Percentiles rank a stretch among this genome's conserved stretches.
Conservation (phyloP, 2,888 invertebrate genomes). For the Sacculina carcini region DNA sequence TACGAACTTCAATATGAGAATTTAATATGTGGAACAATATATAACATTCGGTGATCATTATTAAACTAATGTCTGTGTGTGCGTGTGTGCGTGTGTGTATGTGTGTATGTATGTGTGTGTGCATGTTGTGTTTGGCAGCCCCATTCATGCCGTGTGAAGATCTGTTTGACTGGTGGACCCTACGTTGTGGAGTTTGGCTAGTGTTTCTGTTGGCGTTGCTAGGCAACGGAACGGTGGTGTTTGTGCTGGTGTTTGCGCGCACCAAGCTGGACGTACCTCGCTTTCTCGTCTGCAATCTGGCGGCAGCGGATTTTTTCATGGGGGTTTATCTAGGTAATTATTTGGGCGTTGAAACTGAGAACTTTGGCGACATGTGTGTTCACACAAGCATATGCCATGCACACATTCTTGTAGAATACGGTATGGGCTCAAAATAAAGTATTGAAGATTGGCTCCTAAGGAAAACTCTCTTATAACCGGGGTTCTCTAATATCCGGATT, state of each 20-base stretch:
- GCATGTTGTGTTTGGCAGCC: conserved; percentile 25
- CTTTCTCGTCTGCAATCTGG: conserved; percentile 85
- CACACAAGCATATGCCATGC: too few relatives aligned
- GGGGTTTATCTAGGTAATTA: conserved; percentile 57
- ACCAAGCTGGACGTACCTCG: conserved; percentile 88
- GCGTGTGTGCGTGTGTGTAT: not conserved
- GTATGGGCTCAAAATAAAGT: too few relatives aligned
- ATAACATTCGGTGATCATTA: not conserved
- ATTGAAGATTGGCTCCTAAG: too few relatives aligned
- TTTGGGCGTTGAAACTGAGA: not conserved
- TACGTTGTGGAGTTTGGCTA: conserved; percentile 88
- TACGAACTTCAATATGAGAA: not conserved
- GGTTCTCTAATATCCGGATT: too few relatives aligned
- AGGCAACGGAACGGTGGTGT: conserved; percentile 84
- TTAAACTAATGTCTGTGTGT: not conserved
- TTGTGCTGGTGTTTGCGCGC: conserved; percentile 66
- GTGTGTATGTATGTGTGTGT: not conserved
- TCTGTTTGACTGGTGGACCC: conserved; percentile 90
- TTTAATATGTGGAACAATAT: not conserved
- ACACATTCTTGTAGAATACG: too few relatives aligned
- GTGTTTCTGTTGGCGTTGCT: conserved; percentile 82
- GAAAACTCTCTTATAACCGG: too few relatives aligned
- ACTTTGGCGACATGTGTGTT: not conserved
- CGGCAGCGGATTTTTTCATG: conserved; percentile 92
- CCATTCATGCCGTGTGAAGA: conserved; percentile 88